Base-by-base conservation (phyloP, 2,888 invertebrate genomes). In the Drosophila mayaguana region DNA sequence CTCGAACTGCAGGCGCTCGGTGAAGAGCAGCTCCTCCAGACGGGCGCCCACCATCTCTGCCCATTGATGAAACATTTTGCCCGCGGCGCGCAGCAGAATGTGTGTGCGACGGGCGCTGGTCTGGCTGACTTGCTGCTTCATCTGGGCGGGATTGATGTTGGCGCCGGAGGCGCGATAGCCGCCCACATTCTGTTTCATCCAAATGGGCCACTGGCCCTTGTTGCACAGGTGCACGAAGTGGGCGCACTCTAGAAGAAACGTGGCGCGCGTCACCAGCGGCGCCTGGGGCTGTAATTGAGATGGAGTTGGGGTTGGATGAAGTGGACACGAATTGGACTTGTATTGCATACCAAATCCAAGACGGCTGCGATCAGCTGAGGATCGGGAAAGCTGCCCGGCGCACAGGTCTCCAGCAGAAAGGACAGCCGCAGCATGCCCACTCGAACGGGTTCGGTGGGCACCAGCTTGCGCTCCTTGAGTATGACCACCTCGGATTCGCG, bases 191-290 rank as follows among this genome's bases (percentile, higher is more conserved):
- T 97, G 95, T 93, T 98, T 98, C 95, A 99, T 97, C 99, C 99
- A 99, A 63, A 96, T 95, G 0, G 99, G 99, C 99, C 99, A 99
- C 83, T 98, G 98, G 0, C 99, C 99, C 91, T 97, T 97, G 92
- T 99, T 99, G 93, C 99, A 99, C 79, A 97, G 96, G 91, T 99
- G 98, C 2, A 99, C 99, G 83, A 99, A 97, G 92, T 98, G 96
- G 0, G 98, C 97, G 92, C 99, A 99, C 93, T 99, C 99, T 71
- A 99, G 93, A 9, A 99, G 93, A 61, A 99, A 95, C 0, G 97
- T 96, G 5, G 99, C 99, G 91, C 99, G 94, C 0, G 98, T 96
- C 0, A 99, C 96, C 1, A 99, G 96, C 0, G 99, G 98, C 0
- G 99, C 98, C 92, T 98, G 96, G 36, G 99, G 97, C 96, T 97